Percentiles rank a stretch among this genome's conserved stretches.
These are phyloP conservation scores for Sebastolobus alascanus DNA, from an alignment of 2,797 vertebrate species.

Conservation along the genomic window DNA sequence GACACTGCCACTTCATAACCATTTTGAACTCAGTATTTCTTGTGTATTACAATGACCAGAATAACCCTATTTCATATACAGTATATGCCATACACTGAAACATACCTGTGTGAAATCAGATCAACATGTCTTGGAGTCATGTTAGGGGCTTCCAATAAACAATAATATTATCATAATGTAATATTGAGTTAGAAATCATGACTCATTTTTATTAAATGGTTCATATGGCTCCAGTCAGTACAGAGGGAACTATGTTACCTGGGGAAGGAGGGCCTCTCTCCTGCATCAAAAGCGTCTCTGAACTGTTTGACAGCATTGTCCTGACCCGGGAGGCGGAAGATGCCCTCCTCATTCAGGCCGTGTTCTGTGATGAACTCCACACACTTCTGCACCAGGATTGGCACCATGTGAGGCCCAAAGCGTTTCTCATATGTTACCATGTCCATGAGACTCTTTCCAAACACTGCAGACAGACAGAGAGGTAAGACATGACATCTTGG, in stretches of 20 bases:
- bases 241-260: constrained; percentile 74
- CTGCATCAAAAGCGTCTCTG: constrained; percentile 93
- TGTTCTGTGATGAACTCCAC: constrained; percentile 91
- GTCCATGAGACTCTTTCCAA: constrained; percentile 91
- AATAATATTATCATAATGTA: not conserved
- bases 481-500: not conserved
- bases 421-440: constrained; percentile 91
- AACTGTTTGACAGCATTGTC: constrained; percentile 95
- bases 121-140: not conserved
- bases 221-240: not conserved
- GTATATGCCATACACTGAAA: not conserved
- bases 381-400: constrained; percentile 94
- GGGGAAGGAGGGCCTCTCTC: constrained; percentile 94
- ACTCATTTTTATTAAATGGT: not conserved
- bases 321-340: constrained; percentile 97
- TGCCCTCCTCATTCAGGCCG: constrained; percentile 92
- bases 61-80: not conserved
- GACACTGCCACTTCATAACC: not conserved
- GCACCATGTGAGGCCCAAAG: constrained; percentile 90
- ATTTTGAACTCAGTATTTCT: not conserved
- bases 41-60: not conserved
- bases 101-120: not conserved
- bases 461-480: constrained; percentile 79
- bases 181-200: not conserved
- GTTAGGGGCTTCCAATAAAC: not conserved